Evolutionary conservation across 2,113 vertebrate genomes (phyloP), one percentile per base, ranked within the genome.

Genomic region (Herpetotheres cachinnans): DNA sequence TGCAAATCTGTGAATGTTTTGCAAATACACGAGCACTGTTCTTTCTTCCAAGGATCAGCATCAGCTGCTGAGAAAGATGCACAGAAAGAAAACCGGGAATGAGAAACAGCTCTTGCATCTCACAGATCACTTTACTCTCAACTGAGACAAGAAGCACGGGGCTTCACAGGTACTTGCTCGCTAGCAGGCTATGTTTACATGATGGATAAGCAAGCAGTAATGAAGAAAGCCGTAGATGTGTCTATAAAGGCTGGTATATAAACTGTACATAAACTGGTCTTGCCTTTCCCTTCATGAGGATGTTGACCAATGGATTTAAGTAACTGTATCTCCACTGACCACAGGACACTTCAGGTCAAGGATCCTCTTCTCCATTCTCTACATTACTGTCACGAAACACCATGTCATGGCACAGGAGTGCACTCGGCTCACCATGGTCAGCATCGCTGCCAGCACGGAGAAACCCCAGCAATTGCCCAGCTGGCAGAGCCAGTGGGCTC

Each of bases 1-100:
- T 44, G 27, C 3, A 0, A 20, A 1, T 29, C 70, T 32, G 22
- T 7, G 54, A 50, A 3, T 0, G 0, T 16, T 56, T 20, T 20
- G 50, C 62, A 80, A 21, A 25, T 3, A 29, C 42, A 7, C 0
- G 0, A 29, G 44, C 0, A 0, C 55, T 13, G 9, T 12, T 71
- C 16, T 27, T 46, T 21, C 86, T 58, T 27, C 74, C n/a, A 34
- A 26, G 50, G 46, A 42, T 7, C 76, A 18, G 50, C 72, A 30
- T 4, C 36, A 32, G 79, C 63, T 67, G 50, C 74, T 44, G 69
- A n/a, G 26, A 40, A 32, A n/a, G 34, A 17, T 19, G 44, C 11
- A 20, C 36, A 17, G 38, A 32, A 38, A 70, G 44, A 56, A 78
- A 81, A 78, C 16, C 2, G 4, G 26, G 32, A 36, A 17, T 8